A percentile compares a stretch with the other conserved stretches of the same genome.
These are phyloP conservation scores for Bugulina stolonifera DNA, from an alignment of 2,888 invertebrate genomes.

Conservation along the genomic window DNA sequence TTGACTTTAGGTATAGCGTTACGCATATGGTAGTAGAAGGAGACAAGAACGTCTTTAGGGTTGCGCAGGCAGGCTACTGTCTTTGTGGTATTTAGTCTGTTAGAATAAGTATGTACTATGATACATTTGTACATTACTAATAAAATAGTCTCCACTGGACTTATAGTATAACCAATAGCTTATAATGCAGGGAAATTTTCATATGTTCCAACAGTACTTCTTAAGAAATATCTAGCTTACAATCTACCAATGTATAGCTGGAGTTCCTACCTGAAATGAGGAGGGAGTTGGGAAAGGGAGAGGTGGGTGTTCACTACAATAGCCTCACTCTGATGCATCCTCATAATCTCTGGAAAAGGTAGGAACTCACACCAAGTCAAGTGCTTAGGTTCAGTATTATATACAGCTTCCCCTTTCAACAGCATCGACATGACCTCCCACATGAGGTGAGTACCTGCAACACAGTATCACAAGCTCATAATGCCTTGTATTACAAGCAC, in stretches of 20 bases:
- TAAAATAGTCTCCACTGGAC: no score
- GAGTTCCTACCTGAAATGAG: conserved; percentile 16
- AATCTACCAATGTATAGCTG: no score
- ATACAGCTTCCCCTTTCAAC: neutral
- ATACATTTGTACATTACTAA: no score
- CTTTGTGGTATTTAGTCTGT: neutral
- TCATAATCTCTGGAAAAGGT: neutral
- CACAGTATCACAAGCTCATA: neutral
- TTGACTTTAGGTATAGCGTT: conserved; percentile 4
- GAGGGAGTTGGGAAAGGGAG: conserved; percentile 2
- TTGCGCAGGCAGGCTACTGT: neutral
- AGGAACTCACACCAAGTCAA: neutral
- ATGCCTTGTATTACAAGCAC: no score
- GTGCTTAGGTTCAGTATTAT: conserved; percentile 18
- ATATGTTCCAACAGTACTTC: no score
- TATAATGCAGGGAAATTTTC: no score
- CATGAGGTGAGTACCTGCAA: neutral
- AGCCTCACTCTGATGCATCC: neutral
- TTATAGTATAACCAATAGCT: no score
- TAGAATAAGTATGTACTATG: no score
- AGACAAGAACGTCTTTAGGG: conserved; percentile 16
- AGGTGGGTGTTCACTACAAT: neutral
- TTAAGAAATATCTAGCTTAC: no score
- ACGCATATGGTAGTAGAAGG: conserved; percentile 4
- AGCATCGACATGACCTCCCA: conserved; percentile 23